Conservation (phyloP, 2,888 invertebrate genomes). For the Drosophila stalkeri region DNA sequence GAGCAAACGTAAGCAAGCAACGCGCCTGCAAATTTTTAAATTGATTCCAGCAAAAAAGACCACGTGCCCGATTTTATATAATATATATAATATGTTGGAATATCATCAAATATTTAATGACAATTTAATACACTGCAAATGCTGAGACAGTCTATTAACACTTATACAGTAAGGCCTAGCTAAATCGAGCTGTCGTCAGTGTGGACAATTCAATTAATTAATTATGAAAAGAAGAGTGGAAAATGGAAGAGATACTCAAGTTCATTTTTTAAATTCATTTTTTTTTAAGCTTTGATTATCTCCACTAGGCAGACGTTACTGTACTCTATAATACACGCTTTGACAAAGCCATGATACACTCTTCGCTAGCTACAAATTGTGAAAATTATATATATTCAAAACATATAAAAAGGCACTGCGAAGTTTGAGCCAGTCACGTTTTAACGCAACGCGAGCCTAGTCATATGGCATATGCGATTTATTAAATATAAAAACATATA, state of each 20-base stretch:
- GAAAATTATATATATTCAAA: constrained; percentile 7
- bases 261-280: too few species aligned
- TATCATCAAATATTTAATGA: constrained; percentile 24
- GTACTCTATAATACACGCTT: constrained; percentile 17
- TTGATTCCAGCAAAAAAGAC: constrained; percentile 53
- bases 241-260: too few species aligned
- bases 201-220: not conserved
- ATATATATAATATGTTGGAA: constrained; percentile 11
- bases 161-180: not conserved
- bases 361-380: constrained; percentile 4
- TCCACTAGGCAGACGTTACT: not conserved
- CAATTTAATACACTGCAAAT: constrained; percentile 26
- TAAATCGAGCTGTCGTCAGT: not conserved
- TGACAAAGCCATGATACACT: constrained; percentile 18
- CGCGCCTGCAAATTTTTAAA: constrained; percentile 30
- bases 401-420: constrained; percentile 8
- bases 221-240: not conserved
- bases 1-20: not conserved
- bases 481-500: not conserved
- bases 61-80: constrained; percentile 52
- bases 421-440: constrained; percentile 63
- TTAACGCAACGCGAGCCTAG: constrained; percentile 53
- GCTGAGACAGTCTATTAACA: not conserved
- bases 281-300: not conserved
- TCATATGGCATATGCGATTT: constrained; percentile 40